A percentile compares a stretch with the other conserved stretches of the same genome.
These are phyloP conservation scores for Choristoneura fumiferana DNA, from an alignment of 1,140 invertebrate species.

Conservation along the genomic window DNA sequence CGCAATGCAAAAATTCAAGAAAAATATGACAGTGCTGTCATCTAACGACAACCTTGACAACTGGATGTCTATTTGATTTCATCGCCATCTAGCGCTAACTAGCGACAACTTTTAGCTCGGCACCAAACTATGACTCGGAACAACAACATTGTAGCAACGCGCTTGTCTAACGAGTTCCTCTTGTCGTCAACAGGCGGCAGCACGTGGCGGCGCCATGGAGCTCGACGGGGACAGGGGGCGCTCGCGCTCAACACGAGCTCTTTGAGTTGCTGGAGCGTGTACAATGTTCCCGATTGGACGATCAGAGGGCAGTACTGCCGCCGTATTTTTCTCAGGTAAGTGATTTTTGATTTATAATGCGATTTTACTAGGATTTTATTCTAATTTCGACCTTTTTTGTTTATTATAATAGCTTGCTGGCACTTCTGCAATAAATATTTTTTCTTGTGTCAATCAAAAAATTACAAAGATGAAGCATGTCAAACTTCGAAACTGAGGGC, in stretches of 20 bases:
- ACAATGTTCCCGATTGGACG: conserved; percentile 94
- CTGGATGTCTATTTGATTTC: no score
- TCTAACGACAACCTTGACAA: not conserved
- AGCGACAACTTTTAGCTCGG: not conserved
- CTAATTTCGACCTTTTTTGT: no score
- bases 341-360: no score
- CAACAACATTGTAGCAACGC: conserved; percentile 1
- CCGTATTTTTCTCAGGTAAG: conserved; percentile 92
- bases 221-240: conserved; percentile 64
- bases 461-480: no score
- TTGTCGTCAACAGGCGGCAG: conserved; percentile 67
- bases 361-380: no score
- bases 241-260: conserved; percentile 87
- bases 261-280: conserved; percentile 94
- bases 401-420: no score
- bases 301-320: conserved; percentile 95
- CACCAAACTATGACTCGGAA: no score
- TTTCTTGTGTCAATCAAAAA: no score
- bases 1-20: no score
- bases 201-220: conserved; percentile 76
- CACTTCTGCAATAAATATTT: no score
- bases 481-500: no score
- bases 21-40: not conserved
- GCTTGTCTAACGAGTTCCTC: conserved; percentile 30
- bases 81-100: conserved; percentile 37